A percentile compares a stretch with the other conserved stretches of the same genome.
Evolutionary conservation across 2,797 vertebrate species (phyloP).

Genomic region (Nyctibius grandis): DNA sequence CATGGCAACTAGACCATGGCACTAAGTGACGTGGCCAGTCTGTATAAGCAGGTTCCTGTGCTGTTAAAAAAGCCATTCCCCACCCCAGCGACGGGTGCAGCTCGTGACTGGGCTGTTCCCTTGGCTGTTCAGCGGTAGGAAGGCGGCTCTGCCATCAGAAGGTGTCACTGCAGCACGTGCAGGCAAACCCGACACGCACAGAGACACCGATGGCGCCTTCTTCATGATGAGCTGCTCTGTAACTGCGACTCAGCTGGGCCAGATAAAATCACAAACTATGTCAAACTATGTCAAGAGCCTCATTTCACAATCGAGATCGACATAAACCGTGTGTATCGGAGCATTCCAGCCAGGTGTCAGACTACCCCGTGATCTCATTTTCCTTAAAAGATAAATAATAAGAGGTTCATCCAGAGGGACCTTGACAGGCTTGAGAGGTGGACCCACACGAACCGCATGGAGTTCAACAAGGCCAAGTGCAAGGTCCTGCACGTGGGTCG

Average conservation of each 20-base stretch:
- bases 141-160: not conserved
- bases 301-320: not conserved
- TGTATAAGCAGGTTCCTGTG: not conserved
- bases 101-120: rapidly evolving
- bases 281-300: not conserved
- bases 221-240: not conserved
- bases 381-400: not conserved
- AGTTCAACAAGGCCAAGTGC: no score
- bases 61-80: not conserved
- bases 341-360: not conserved
- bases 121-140: not conserved
- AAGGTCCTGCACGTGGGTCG: no score
- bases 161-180: not conserved
- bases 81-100: not conserved
- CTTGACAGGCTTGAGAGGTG: no score
- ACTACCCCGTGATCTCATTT: not conserved
- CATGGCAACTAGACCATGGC: no score
- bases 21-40: no score
- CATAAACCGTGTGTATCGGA: rapidly evolving
- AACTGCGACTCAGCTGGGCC: not conserved
- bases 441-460: no score
- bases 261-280: not conserved
- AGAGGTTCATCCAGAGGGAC: no score
- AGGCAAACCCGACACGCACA: not conserved
- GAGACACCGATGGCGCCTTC: not conserved